A percentile compares a stretch with the other conserved stretches of the same genome.
These are phyloP conservation scores for Diorhabda elongata DNA, from an alignment of 1,140 invertebrate genomes.

Conservation along the genomic window DNA sequence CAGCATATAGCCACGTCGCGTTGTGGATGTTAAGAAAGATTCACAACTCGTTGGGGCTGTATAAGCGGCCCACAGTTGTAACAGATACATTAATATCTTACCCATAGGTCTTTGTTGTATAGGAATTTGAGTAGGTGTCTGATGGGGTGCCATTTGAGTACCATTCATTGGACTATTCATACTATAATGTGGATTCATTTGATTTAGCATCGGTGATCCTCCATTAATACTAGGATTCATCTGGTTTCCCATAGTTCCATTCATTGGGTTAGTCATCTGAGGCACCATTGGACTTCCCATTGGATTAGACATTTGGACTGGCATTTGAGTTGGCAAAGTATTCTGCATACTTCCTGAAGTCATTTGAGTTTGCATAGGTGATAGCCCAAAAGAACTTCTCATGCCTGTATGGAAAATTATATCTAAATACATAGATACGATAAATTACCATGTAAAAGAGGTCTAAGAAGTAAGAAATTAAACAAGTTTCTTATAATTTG, in stretches of 20 bases:
- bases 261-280: constrained; percentile 50
- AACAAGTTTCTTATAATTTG: too few species aligned
- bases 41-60: too few species aligned
- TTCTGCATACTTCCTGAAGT: constrained; percentile 50
- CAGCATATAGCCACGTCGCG: too few species aligned
- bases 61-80: too few species aligned
- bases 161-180: constrained; percentile 29
- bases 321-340: constrained; percentile 48
- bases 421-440: not conserved
- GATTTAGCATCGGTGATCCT: constrained; percentile 36
- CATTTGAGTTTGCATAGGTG: constrained; percentile 50
- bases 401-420: constrained; percentile 36
- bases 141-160: constrained; percentile 32
- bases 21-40: too few species aligned
- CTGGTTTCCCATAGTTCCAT: constrained; percentile 50
- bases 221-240: constrained; percentile 37
- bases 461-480: not conserved
- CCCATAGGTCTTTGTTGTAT: constrained; percentile 35
- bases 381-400: constrained; percentile 54
- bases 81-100: constrained; percentile 3
- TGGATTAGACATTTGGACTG: constrained; percentile 37
- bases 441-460: not conserved
- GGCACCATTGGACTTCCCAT: constrained; percentile 38
- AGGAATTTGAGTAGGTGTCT: constrained; percentile 27
- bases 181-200: constrained; percentile 40